Evolutionary conservation across 2,113 vertebrate species (phyloP), one percentile per base, ranked within the genome.

Genomic region (Strix aluco): DNA sequence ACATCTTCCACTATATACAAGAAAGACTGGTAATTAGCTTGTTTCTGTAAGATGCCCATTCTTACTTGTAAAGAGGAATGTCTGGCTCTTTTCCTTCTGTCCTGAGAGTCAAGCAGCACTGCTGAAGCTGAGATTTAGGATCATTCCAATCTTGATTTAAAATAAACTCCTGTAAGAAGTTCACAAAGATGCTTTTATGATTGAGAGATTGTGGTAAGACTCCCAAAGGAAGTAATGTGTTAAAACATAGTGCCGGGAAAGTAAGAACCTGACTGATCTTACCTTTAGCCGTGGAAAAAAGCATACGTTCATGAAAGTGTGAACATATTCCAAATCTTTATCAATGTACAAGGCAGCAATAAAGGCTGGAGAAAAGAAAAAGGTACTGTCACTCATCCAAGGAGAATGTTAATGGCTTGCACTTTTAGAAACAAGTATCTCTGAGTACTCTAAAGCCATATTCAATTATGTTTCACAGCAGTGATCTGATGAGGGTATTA

Each of bases 111-210:
- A 99, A 95, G 88, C 99, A 99, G 87, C 99, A 99, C 97, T 99
- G 99, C 81, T 99, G 99, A 91, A 99, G 99, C 97, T 99, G 99
- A 65, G 99, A 99, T 85, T 99, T 99, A n/a, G 99, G 99, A 97
- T 99, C 99, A 78, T 99, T 99, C 99, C 99, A 99, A 96, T 99
- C 99, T 97, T 99, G 99, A 98, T 99, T 99, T 97, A 99, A 97
- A 95, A 99, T 99, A 95, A 99, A 99, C 98, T 99, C 99, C 99
- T 99, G 97, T 17, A 96, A 79, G 67, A 96, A 92, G 51, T 66
- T 38, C 75, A 94, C 86, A 85, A 73, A 94, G 52, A 51, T 52
- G 47, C 44, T 70, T 88, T 81, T 61, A 91, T 19, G 54, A 81
- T 29, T 81, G 47, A 91, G 44, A 92, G 57, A 84, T 5, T 82